Evolutionary conservation across 2,113 vertebrate genomes (phyloP), one percentile per base, ranked within the genome.

Genomic region (Hydrolagus affinis): DNA sequence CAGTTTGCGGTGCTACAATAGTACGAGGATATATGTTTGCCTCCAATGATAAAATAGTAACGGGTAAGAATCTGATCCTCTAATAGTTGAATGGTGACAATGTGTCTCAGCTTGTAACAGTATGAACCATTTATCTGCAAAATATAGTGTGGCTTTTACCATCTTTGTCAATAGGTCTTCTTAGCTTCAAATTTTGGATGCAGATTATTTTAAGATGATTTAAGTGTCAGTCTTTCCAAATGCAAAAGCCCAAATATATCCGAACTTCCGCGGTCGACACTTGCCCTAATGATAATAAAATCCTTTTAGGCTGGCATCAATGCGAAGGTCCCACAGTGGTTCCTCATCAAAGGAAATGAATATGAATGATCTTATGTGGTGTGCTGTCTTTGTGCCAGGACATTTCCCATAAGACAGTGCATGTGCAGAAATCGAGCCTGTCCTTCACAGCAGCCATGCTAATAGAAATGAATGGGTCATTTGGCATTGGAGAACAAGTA

Each of bases 401-500:
- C 28, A 60, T 74, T 85, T 72, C 71, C 69, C 85, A 85, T 25
- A 74, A 85, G 85, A 85, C 85, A 85, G 71, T 71, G 69, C 44
- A 30, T 56, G 85, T 62, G n/a, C 57, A 32, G 69, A 64, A 83
- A 66, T 60, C 62, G 66, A 66, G 87, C 72, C 25, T 91, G 90
- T 91, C 93, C 92, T 88, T 88, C 89, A 87, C 86, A 89, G 92
- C 91, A 87, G 92, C 92, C 90, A 92, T 89, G 94, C 95, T 95
- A 96, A 96, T 94, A 95, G 95, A 96, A 96, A 94, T 92, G 93
- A 96, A 94, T 92, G 96, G 96, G 97, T 97, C 97, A 95, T 95
- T 94, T 96, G 95, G 95, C 96, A 97, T 96, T 96, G 97, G 95
- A 92, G 92, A 93, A 96, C 92, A 95, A 96, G 95, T 95, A 95